Conservation (phyloP, 2,113 vertebrate species). For the Atherinomorus stipes region DNA sequence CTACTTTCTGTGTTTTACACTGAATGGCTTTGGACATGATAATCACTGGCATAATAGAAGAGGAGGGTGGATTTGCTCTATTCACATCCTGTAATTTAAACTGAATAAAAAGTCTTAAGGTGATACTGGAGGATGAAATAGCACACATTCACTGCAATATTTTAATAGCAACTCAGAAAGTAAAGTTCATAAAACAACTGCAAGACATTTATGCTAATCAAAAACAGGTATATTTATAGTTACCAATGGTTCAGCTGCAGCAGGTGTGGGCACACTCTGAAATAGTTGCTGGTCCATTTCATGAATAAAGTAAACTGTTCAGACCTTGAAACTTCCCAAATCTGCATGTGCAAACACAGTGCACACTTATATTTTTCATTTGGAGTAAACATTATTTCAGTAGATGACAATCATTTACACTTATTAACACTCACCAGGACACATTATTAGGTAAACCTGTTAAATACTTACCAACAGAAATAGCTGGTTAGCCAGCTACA, state of each 20-base stretch:
- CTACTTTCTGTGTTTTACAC: conserved; percentile 41
- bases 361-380: not conserved
- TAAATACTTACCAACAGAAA: too few species aligned
- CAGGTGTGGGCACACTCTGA: not conserved
- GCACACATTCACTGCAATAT: conserved; percentile 14
- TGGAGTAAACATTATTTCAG: not conserved
- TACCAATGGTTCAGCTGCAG: conserved; percentile 1
- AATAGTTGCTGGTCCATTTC: conserved; percentile 1
- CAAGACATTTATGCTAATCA: not conserved
- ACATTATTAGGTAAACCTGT: too few species aligned
- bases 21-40: conserved; percentile 47
- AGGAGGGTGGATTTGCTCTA: conserved; percentile 33
- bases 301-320: conserved; percentile 15
- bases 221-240: conserved; percentile 12
- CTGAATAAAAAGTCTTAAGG: conserved; percentile 32
- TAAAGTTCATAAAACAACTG: conserved; percentile 10
- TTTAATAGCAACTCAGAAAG: conserved; percentile 16
- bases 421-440: too few species aligned
- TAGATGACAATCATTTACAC: not conserved
- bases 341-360: not conserved
- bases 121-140: conserved; percentile 15
- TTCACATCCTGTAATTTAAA: conserved; percentile 40
- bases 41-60: conserved; percentile 40
- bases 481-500: too few species aligned
- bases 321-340: not conserved